Percentiles rank a stretch among this genome's conserved stretches.
These are phyloP conservation scores for Lophotis ruficrista DNA, from an alignment of 2,113 vertebrate species.

Conservation along the genomic window DNA sequence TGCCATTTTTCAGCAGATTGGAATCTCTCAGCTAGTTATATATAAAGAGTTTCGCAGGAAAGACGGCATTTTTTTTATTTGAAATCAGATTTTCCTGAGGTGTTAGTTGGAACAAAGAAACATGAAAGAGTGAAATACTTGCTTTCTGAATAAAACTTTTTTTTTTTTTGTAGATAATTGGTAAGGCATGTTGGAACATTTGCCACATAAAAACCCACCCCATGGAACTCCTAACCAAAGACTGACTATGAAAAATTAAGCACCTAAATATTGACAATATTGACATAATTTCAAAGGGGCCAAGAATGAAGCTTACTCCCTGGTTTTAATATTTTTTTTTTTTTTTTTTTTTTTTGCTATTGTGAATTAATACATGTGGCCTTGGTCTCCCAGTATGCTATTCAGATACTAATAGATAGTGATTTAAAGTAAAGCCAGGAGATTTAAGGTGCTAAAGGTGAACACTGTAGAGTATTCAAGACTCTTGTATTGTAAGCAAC, in stretches of 20 bases:
- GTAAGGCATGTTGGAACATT: background rate
- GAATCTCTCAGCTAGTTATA: background rate
- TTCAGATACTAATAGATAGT: background rate
- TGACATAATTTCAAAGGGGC: background rate
- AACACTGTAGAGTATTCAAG: background rate
- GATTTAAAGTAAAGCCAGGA: background rate
- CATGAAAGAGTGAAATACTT: background rate
- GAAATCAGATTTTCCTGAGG: background rate
- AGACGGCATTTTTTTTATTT: background rate
- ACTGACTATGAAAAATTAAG: background rate
- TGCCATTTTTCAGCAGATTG: background rate
- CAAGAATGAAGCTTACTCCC: background rate
- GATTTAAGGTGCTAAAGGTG: background rate
- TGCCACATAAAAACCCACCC: background rate
- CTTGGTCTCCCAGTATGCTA: background rate
- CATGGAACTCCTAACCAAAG: accelerated
- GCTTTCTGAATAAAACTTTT: background rate
- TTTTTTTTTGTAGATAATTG: background rate
- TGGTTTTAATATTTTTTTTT: background rate
- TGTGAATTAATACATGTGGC: background rate
- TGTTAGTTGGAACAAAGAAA: background rate
- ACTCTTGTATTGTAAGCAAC: background rate
- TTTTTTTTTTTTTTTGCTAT: background rate
- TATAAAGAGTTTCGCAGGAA: background rate
- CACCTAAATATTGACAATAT: background rate